Evolutionary conservation across 1,140 invertebrate species (phyloP), one percentile per base, ranked within the genome.

Genomic region (Musca domestica): DNA sequence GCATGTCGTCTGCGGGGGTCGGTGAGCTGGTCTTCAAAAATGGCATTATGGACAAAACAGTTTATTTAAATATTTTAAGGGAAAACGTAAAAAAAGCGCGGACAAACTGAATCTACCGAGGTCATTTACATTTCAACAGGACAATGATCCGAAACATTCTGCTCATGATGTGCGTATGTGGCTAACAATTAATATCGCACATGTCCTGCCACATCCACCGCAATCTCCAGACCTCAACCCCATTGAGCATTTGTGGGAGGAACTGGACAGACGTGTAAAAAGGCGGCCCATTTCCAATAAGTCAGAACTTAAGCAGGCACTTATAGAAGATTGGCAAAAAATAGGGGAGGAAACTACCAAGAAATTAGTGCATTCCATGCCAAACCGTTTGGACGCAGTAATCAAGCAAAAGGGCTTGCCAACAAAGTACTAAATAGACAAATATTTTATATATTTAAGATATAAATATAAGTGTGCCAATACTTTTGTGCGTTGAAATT

Each of bases 251-350:
- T 48, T 71, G 20, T 74, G 71, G 67, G 41, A 64, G 2, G 20
- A 72, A 46, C 68, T 80, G 22, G 69, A 82, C 15, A 56, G 25
- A 67, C 0, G n/a, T n/a, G n/a, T n/a, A n/a, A n/a, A n/a, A n/a
- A n/a, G n/a, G n/a, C n/a, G 34, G 3, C 4, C 25, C 10, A 20
- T 64, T 20, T 48, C 27, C 1, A n/a, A 2, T 6, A 23, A 17
- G 22, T 20, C 27, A 66, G 22, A 34, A 65, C 64, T 68, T 49
- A 71, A 70, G 67, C 15, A 15, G 1, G 65, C 19, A 66, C 69
- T 71, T 34, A 34, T 54, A 15, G 48, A 67, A 41, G 71, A 72
- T 67, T 75, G 74, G 72, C 17, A n/a, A n/a, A n/a, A n/a, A n/a
- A n/a, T n/a, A n/a, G n/a, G n/a, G 70, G 51, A 46, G 68, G 61